These are phyloP conservation scores for Mobula hypostoma DNA, from an alignment of 2,113 vertebrate genomes.

Conservation along the genomic window DNA sequence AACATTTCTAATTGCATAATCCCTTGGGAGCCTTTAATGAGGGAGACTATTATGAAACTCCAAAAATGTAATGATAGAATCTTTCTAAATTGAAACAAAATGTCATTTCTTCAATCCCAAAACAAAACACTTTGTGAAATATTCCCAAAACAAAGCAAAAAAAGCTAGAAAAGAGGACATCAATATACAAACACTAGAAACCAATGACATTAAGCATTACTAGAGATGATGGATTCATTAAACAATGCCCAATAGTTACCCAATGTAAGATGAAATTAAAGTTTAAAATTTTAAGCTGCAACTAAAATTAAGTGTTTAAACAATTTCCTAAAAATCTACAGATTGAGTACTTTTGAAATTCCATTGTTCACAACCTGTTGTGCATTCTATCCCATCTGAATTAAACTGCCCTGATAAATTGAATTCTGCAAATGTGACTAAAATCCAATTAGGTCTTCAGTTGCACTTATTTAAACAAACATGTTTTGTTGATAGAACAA, in stretches of 20 bases:
- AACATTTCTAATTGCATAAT: not conserved
- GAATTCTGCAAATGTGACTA: not conserved
- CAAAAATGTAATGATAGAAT: not conserved
- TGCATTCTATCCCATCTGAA: not conserved
- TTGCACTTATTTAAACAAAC: not conserved
- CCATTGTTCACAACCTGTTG: not conserved
- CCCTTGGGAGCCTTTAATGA: not conserved
- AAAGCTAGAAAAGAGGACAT: not conserved
- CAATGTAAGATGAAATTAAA: not conserved
- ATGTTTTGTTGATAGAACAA: not conserved
- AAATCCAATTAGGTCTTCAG: not conserved
- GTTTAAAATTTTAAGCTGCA: not conserved
- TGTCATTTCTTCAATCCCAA: not conserved
- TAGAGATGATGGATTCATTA: not conserved
- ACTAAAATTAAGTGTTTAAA: not conserved
- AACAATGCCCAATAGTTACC: not conserved
- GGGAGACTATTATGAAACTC: not conserved
- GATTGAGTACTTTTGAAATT: not conserved
- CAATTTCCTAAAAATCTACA: not conserved
- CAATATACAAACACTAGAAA: not conserved
- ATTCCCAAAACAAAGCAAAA: not conserved
- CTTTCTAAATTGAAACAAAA: not conserved
- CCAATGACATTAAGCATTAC: not conserved
- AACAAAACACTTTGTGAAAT: not conserved
- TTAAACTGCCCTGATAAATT: not conserved